Conservation (phyloP, 2,888 invertebrate genomes). For the Cylindroiulus punctatus region DNA sequence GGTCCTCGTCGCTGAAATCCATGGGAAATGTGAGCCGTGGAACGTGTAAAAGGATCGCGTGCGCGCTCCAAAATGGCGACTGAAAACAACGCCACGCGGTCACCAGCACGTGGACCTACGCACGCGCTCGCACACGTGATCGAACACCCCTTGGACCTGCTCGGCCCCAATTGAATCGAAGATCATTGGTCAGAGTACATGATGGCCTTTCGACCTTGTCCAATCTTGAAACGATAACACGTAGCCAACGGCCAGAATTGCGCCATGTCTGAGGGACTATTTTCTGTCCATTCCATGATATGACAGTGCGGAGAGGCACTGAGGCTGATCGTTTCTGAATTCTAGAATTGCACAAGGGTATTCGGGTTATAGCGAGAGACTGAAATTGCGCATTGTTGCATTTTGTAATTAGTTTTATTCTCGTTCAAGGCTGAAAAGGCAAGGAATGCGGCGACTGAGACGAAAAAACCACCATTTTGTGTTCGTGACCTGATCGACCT, state of each 20-base stretch:
- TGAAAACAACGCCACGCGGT: slow-evolving; percentile 64
- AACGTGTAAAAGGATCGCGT: neutral
- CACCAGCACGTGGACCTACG: slow-evolving; percentile 57
- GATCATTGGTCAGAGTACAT: too few relatives aligned
- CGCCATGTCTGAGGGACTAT: neutral
- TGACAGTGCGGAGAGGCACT: slow-evolving; percentile 14
- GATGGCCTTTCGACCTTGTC: too few relatives aligned
- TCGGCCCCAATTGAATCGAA: too few relatives aligned
- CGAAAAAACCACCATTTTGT: neutral
- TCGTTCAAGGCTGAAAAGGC: neutral
- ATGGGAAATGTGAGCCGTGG: neutral
- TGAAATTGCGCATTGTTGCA: too few relatives aligned
- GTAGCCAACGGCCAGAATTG: too few relatives aligned
- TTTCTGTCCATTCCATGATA: slow-evolving; percentile 45
- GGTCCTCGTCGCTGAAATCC: slow-evolving; percentile 91
- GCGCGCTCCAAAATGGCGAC: slow-evolving; percentile 38
- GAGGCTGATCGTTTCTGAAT: neutral
- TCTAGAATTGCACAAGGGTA: neutral
- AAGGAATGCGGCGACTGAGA: neutral
- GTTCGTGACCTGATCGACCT: slow-evolving; percentile 30
- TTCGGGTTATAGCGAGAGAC: too few relatives aligned
- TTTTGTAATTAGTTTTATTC: too few relatives aligned
- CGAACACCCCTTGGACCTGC: too few relatives aligned
- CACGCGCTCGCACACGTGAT: neutral
- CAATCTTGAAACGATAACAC: too few relatives aligned